Evolutionary conservation across 2,797 vertebrate genomes (phyloP).

Genomic region (Bradypodion pumilum): DNA sequence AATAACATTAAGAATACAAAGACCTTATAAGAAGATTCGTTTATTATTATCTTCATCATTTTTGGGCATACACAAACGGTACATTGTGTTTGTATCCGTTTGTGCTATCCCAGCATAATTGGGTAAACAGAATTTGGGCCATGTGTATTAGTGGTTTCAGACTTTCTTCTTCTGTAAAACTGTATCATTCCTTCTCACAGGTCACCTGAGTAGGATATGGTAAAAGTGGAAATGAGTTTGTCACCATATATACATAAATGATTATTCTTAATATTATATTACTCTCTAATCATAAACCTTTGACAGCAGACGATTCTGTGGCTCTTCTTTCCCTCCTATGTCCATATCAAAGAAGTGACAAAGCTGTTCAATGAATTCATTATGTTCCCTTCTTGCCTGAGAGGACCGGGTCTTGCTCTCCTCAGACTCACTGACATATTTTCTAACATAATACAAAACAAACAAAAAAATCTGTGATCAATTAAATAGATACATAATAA

Average conservation of each 20-base stretch:
- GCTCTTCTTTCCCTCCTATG: conserved; percentile 64
- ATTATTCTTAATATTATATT: neutral
- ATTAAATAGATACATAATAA: conserved; percentile 16
- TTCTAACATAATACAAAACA: conserved; percentile 60
- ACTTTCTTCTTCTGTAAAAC: neutral
- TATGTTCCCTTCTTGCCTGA: conserved; percentile 64
- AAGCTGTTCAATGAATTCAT: conserved; percentile 74
- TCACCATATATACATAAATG: neutral
- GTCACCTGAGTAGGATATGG: neutral
- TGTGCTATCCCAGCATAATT: no score
- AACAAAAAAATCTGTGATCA: neutral
- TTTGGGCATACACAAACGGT: no score
- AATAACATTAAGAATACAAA: no score
- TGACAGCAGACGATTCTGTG: conserved; percentile 71
- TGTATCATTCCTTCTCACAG: neutral
- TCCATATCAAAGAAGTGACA: conserved; percentile 66
- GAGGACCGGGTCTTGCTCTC: conserved; percentile 69
- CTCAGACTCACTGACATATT: conserved; percentile 70
- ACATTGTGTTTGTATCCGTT: no score
- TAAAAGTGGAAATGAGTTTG: neutral
- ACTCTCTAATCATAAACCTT: conserved; percentile 70
- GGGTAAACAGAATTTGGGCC: no score
- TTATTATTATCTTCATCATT: no score
- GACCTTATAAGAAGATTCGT: no score
- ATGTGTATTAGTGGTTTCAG: neutral